Evolutionary conservation across 2,113 vertebrate species (phyloP), one percentile per base, ranked within the genome.

Genomic region (Deroptyus accipitrinus): DNA sequence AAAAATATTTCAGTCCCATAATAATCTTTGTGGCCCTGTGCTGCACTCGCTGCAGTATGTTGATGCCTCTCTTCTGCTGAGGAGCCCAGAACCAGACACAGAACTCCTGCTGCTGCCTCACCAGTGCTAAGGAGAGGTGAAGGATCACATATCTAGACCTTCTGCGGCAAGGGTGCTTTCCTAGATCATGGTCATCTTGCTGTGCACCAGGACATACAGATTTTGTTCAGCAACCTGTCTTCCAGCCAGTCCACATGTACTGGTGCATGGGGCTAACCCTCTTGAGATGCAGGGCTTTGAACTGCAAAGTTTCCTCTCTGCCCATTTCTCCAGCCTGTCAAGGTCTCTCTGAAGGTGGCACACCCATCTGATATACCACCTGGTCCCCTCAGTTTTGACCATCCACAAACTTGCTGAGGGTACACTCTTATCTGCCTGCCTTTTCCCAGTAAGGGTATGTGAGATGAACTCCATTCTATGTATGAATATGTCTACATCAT

Each of bases 121-220:
- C 3, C 16, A 57, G 44, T 37, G 66, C 31, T 37, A 62, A 37
- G 16, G 1, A 74, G 37, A 63, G 7, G 11, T 39, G 28, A 75
- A 79, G 33, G 19, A 68, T 76, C 44, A 33, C 18, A 6, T 37
- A 25, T 35, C n/a, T 70, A 0, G 0, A 37, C 5, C 5, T 63
- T 81, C 54, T 67, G 41, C 16, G 74, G 14, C 52, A 28, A 70
- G 31, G 9, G 7, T 75, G 37, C 27, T 57, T 39, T 66, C 33
- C 44, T 51, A 49, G 39, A 24, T 75, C 37, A 28, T 17, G 24
- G 30, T 35, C 19, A 64, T n/a, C 51, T 68, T 67, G 37, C 39
- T 52, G 33, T 55, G 62, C 48, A 68, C 28, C 15, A 64, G 62
- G 24, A 72, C 3, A 1, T 8, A 16, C 62, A 84, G 24, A 24